Evolutionary conservation across 2,113 vertebrate genomes (phyloP), one percentile per base, ranked within the genome.

Genomic region (Tyto alba): DNA sequence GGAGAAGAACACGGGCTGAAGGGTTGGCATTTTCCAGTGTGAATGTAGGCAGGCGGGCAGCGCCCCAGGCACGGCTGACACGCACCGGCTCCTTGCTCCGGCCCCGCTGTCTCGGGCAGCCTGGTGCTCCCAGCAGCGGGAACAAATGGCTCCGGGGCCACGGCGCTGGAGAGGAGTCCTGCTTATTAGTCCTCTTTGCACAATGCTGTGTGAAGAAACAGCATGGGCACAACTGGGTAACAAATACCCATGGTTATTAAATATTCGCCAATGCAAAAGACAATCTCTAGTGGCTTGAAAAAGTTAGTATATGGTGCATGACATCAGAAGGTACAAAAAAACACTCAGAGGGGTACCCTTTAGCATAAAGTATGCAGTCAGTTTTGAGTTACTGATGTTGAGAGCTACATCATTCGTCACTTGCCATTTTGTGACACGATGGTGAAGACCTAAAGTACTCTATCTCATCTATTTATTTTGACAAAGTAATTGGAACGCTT

Each of bases 31-130:
- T 93, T 88, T 40, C 10, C 88, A 27, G 0, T 19, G 56, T 8
- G 3, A 55, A 16, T 0, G 6, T 1, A 3, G 23, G 69, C 6
- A 52, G 4, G 7, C 6, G 47, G 2, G 67, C 67, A 86, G 63
- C 0, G 6, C 68, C 75, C 41, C 16, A 64, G 77, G 76, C 84
- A 52, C 0, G 4, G 85, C 14, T 0, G 0, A 14, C n/a, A n/a
- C 71, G 32, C 73, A 66, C 52, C 50, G 74, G 59, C 73, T 36
- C 23, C 62, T 32, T 29, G 41, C 50, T 57, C 59, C 57, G 23
- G 73, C 85, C 78, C 90, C 82, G 68, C 77, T 7, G 4, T 27
- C 69, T 59, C 3, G 0, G 74, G 67, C 73, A 88, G 59, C 62
- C 72, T 45, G 19, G 14, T 38, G 82, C 79, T 77, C 79, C 12